phyloP scores from a whole-genome alignment of 2,797 vertebrate species.

The Paguma larvata region DNA sequence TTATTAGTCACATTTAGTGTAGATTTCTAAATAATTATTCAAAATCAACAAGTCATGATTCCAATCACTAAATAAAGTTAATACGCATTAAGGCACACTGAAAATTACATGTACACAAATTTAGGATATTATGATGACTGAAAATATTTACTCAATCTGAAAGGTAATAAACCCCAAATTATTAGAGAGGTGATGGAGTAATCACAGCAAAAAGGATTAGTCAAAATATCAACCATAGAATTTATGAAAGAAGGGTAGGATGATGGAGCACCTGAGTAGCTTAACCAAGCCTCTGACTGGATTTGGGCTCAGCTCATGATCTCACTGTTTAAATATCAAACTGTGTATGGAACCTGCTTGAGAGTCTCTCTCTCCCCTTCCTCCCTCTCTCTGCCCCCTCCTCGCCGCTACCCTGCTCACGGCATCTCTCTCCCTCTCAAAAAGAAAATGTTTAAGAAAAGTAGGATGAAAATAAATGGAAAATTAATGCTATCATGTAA shows the following conservation, averaged over 20 bases:
- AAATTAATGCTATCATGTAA: not conserved
- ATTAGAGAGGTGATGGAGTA: not conserved
- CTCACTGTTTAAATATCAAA: too few species aligned
- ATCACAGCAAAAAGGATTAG: not conserved
- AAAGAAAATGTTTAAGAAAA: not conserved
- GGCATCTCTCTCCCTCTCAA: too few species aligned
- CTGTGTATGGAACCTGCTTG: too few species aligned
- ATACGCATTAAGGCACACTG: not conserved
- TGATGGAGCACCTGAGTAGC: not conserved
- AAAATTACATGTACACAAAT: not conserved
- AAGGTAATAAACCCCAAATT: not conserved
- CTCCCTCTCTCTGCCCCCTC: too few species aligned
- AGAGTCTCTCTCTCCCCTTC: too few species aligned
- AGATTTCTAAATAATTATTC: not conserved
- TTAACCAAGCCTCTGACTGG: too few species aligned
- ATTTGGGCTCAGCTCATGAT: too few species aligned
- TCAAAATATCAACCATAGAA: not conserved
- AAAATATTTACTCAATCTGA: slow-evolving; percentile 19
- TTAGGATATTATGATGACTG: not conserved
- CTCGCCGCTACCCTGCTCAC: too few species aligned
- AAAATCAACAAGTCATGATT: not conserved
- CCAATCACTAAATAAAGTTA: not conserved
- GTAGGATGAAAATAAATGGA: not conserved
- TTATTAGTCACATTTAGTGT: not conserved
- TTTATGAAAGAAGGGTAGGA: not conserved